Percentiles rank a stretch among this genome's conserved stretches.
These are phyloP conservation scores for Triplophysa yarkandensis DNA, from an alignment of 2,797 vertebrate genomes.

Conservation along the genomic window DNA sequence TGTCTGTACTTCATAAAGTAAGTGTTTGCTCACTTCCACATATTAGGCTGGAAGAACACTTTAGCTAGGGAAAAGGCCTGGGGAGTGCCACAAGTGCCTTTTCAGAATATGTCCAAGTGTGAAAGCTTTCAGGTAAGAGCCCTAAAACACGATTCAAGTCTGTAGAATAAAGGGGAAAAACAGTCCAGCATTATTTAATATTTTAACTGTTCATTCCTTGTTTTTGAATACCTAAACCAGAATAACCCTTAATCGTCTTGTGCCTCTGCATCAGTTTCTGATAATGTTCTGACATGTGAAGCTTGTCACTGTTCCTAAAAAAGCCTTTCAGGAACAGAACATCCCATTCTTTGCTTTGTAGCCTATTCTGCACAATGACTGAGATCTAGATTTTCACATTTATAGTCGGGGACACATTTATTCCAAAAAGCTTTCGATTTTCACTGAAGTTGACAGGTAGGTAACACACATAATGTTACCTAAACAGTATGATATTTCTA, in stretches of 20 bases:
- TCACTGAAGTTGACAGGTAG: neutral
- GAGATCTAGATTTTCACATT: neutral
- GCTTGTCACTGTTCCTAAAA: neutral
- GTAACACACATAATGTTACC: neutral
- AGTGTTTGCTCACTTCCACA: neutral
- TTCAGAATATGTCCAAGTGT: neutral
- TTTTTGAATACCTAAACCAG: no score
- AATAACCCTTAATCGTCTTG: no score
- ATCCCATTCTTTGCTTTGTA: neutral
- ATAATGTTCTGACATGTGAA: neutral
- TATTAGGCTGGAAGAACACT: neutral
- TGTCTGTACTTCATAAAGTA: constrained; percentile 4
- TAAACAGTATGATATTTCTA: no score
- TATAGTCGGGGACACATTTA: neutral
- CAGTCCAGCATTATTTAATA: neutral
- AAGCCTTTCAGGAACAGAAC: neutral
- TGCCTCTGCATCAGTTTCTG: neutral
- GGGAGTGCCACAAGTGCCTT: neutral
- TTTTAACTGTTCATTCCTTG: no score
- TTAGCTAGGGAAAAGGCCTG: neutral
- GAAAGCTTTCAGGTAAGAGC: neutral
- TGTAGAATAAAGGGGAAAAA: neutral
- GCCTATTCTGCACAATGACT: neutral
- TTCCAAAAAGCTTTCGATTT: neutral
- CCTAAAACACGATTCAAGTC: neutral